Percentiles rank a stretch among this genome's conserved stretches.
Evolutionary conservation across 2,797 vertebrate genomes (phyloP).

Genomic region (Margarornis squamiger): DNA sequence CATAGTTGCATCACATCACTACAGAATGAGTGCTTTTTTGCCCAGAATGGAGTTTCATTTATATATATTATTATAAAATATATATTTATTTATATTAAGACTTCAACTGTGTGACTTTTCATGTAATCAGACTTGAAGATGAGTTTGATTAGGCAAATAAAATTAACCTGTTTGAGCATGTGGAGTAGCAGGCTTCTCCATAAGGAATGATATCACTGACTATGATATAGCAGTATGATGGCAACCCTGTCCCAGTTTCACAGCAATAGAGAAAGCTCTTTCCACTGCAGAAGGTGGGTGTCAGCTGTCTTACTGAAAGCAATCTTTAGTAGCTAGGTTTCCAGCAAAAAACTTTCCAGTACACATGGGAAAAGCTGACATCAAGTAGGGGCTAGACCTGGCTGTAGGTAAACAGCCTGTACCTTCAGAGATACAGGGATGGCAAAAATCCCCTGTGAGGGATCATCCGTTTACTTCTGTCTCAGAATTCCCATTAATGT

Average conservation of each 20-base stretch:
- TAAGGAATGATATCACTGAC: neutral
- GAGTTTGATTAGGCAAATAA: neutral
- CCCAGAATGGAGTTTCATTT: neutral
- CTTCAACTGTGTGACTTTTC: neutral
- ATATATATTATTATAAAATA: too few species aligned
- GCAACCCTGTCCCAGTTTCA: neutral
- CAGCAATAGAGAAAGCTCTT: neutral
- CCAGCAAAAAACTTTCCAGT: neutral
- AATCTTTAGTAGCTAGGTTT: neutral
- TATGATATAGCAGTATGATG: neutral
- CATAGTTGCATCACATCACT: neutral
- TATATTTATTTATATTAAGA: neutral
- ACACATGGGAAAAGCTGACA: neutral
- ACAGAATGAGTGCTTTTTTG: neutral
- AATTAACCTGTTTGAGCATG: neutral
- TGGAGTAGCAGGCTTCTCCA: neutral
- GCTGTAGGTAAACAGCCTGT: neutral
- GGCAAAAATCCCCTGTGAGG: neutral
- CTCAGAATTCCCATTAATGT: neutral
- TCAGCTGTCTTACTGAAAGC: neutral
- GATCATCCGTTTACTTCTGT: neutral
- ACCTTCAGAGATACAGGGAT: neutral
- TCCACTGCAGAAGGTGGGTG: neutral
- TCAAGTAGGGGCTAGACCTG: neutral
- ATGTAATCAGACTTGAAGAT: neutral